phyloP scores from a whole-genome alignment of 2,113 vertebrate genomes.

The Ptilonorhynchus violaceus region DNA sequence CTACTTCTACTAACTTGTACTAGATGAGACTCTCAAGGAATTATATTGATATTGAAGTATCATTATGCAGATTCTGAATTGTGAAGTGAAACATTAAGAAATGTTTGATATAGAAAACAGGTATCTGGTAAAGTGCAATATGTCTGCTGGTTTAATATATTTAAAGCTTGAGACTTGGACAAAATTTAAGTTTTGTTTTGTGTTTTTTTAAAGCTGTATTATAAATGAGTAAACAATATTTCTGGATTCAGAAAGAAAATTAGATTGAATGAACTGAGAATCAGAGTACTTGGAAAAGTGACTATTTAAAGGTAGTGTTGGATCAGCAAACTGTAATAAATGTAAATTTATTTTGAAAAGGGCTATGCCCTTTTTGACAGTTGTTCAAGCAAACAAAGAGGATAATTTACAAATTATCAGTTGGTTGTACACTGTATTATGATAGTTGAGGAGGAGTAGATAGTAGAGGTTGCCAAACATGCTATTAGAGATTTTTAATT shows the following conservation, averaged over 20 bases:
- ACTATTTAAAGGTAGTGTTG: not conserved
- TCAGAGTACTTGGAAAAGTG: not conserved
- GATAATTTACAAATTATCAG: not conserved
- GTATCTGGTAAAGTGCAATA: not conserved
- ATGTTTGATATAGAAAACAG: not conserved
- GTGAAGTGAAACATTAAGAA: not conserved
- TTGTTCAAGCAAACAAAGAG: not conserved
- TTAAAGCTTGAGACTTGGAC: not conserved
- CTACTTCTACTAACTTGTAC: not conserved
- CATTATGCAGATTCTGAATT: not conserved
- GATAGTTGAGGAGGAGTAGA: not conserved
- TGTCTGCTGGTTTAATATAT: not conserved
- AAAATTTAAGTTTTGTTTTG: not conserved
- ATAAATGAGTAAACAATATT: not conserved
- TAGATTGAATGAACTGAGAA: not conserved
- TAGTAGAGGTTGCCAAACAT: not conserved
- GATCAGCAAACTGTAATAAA: not conserved
- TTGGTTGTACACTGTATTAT: not conserved
- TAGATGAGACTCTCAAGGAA: not conserved
- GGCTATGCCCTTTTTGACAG: not conserved
- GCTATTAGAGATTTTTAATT: not conserved
- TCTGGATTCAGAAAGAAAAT: not conserved
- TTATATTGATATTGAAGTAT: not conserved
- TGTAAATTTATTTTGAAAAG: not conserved
- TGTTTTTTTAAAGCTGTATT: not conserved